Conservation (phyloP, 2,888 invertebrate genomes). For the Chymomyza caudatula region DNA sequence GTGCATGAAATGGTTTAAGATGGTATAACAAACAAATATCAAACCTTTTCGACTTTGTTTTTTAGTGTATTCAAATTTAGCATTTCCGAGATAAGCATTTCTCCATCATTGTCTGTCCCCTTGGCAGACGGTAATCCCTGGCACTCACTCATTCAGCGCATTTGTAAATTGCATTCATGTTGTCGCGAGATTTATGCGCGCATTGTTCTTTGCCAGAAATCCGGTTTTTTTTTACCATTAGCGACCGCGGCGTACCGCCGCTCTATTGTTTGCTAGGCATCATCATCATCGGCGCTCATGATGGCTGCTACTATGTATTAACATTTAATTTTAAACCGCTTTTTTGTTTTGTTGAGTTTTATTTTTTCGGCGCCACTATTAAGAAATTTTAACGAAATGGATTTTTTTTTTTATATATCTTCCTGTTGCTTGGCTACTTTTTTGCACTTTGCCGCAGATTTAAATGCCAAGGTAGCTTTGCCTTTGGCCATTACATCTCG, state of each 20-base stretch:
- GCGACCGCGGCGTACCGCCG: neutral
- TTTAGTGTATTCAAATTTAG: neutral
- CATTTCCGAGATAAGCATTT: neutral
- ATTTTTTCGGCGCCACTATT: conserved; percentile 58
- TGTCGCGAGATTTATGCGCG: conserved; percentile 65
- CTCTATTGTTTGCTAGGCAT: neutral
- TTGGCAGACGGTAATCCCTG: conserved; percentile 50
- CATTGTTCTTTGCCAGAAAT: conserved; percentile 64
- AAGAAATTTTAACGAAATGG: conserved; percentile 53
- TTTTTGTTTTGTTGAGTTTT: conserved; percentile 10
- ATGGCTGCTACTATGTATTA: conserved; percentile 41
- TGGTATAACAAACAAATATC: neutral
- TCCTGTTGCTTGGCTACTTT: conserved; percentile 48
- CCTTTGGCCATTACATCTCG: neutral
- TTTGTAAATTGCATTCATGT: conserved; percentile 54
- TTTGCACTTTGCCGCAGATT: conserved; percentile 55
- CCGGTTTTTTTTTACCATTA: conserved; percentile 50
- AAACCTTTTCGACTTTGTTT: conserved; percentile 2
- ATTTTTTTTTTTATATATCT: conserved; percentile 35
- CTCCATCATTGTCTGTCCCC: neutral
- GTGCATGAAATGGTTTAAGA: too few species aligned
- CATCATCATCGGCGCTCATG: conserved; percentile 38
- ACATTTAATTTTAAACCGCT: conserved; percentile 34
- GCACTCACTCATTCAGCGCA: conserved; percentile 59
- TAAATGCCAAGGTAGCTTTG: conserved; percentile 59